Evolutionary conservation across 2,113 vertebrate genomes (phyloP), one percentile per base, ranked within the genome.

Genomic region (Syngnathus floridae): DNA sequence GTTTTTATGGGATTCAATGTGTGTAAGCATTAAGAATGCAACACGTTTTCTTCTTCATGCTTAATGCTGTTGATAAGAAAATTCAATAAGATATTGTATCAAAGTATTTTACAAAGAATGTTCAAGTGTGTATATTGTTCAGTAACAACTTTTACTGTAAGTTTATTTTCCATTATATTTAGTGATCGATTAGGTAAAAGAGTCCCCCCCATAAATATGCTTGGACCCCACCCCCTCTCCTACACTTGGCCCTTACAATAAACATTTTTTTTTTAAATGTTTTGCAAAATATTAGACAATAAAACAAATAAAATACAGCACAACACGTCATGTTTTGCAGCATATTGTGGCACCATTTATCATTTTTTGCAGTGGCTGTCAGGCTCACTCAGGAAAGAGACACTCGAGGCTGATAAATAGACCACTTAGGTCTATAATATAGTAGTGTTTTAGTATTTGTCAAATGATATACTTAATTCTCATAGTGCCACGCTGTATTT

Each of bases 401-500:
- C 45, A 48, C 46, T 48, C 17, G 46, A 7, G 46, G 46, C 46
- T 48, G 46, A 7, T 51, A 51, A 51, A 51, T 21, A n/a, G 48
- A 10, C 26, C 4, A 22, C 4, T 60, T 40, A n/a, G 21, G 56
- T n/a, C 13, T 19, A 7, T 12, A 21, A 60, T 13, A 21, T 41
- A 60, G 19, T 13, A 13, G 13, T 13, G 19, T 0, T 21, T 41
- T 2, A 41, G 19, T 60, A 40, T 60, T 40, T 7, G 37, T 60
- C 38, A 37, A n/a, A 59, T 59, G 17, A 37, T n/a, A n/a, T 40
- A 38, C 57, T 59, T 38, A 10, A n/a, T 35, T 57, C 14, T 57
- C 14, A 19, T 58, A 70, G 80, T 69, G 78, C 58, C 66, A 79
- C 75, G 59, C 74, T 73, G 58, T 78, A 70, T 78, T 65, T 51